A percentile compares a stretch with the other conserved stretches of the same genome.
These are phyloP conservation scores for Notothenia rossii DNA, from an alignment of 2,113 vertebrate genomes.

Conservation along the genomic window DNA sequence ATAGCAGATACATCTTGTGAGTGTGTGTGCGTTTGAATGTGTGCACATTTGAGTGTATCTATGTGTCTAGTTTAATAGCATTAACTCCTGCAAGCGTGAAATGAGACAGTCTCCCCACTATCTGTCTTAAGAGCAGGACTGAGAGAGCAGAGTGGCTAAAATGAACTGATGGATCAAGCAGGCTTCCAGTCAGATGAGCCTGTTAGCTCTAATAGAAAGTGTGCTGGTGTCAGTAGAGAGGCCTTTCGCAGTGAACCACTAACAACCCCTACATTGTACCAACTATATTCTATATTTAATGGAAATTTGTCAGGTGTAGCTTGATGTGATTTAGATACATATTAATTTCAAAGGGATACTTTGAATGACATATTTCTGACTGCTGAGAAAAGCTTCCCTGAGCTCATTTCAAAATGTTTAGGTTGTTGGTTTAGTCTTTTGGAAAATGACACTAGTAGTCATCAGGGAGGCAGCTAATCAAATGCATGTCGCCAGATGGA, in stretches of 20 bases:
- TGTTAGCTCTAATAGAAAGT: conserved; percentile 49
- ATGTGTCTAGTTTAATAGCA: conserved; percentile 68
- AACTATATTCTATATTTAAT: conserved; percentile 4
- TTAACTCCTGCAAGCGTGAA: conserved; percentile 77
- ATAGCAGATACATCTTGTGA: conserved; percentile 49
- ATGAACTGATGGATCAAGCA: conserved; percentile 65
- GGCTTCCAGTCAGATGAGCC: conserved; percentile 46
- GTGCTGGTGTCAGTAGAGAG: conserved; percentile 14
- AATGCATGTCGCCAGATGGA: conserved; percentile 7
- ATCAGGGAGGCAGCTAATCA: conserved; percentile 18
- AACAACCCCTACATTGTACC: background rate
- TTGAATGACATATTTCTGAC: background rate
- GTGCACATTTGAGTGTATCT: conserved; percentile 47
- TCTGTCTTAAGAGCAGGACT: conserved; percentile 73
- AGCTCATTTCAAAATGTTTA: conserved; percentile 19
- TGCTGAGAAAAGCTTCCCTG: conserved; percentile 9
- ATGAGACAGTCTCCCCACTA: conserved; percentile 72
- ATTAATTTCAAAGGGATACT: background rate
- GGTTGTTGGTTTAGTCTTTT: conserved; percentile 14
- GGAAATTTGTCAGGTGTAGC: background rate
- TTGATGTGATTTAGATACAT: background rate
- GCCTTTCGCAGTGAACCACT: conserved; percentile 2
- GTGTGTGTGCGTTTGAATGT: conserved; percentile 28
- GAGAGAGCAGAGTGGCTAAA: conserved; percentile 59
- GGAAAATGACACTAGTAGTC: background rate